Conservation (phyloP, 92 coral and sea anemone genomes). For the Porites evermanni region DNA sequence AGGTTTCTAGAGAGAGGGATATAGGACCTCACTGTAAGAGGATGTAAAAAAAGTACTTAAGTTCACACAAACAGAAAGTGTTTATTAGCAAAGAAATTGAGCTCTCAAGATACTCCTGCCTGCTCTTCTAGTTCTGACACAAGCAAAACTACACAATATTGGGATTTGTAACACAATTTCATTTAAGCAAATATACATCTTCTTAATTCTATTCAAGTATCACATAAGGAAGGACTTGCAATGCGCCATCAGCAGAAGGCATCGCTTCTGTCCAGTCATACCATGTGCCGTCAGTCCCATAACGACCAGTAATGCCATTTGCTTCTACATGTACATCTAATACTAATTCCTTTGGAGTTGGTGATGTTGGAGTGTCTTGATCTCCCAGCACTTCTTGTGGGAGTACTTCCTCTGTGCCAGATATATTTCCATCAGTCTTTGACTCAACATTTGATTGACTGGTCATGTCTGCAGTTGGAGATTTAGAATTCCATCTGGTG, state of each 20-base stretch:
- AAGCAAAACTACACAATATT: background rate
- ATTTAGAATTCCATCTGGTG: constrained; percentile 3
- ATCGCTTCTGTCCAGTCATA: constrained; percentile 89
- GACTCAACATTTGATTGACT: background rate
- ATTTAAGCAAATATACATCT: background rate
- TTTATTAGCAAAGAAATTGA: background rate
- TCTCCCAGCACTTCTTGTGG: constrained; percentile 10
- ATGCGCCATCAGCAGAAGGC: constrained; percentile 80
- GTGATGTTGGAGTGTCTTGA: constrained; percentile 15
- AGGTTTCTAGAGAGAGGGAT: too few species aligned
- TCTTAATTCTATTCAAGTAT: constrained; percentile 73
- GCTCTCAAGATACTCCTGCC: background rate
- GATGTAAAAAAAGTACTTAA: background rate
- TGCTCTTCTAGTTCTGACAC: background rate
- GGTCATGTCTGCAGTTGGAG: background rate
- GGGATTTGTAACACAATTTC: background rate
- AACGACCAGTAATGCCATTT: constrained; percentile 90
- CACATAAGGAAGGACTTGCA: constrained; percentile 90
- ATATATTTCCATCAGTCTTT: background rate
- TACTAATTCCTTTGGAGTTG: constrained; percentile 70
- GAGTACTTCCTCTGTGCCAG: background rate
- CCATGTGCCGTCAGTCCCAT: constrained; percentile 90
- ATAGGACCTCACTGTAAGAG: background rate
- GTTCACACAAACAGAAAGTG: background rate
- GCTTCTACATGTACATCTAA: constrained; percentile 78